Conservation (phyloP, 2,797 vertebrate species). For the Ptychobarbus kaznakovi region DNA sequence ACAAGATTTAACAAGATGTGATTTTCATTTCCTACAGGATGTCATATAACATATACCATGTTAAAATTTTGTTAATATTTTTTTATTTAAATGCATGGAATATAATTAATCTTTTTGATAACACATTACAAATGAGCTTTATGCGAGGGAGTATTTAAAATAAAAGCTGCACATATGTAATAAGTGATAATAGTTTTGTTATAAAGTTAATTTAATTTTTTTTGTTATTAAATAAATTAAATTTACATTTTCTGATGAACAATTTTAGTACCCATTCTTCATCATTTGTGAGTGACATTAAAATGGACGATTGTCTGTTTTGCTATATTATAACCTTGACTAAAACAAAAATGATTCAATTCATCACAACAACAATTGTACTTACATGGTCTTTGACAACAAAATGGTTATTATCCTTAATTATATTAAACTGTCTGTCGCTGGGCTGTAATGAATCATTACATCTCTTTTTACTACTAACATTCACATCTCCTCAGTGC, state of each 20-base stretch:
- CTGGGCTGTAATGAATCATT: conserved; percentile 10
- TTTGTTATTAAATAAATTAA: neutral
- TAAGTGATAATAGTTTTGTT: too few relatives aligned
- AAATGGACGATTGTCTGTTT: too few relatives aligned
- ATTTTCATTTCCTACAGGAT: neutral
- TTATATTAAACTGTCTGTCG: conserved; percentile 22
- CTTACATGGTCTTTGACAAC: neutral
- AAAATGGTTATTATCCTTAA: neutral
- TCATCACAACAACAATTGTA: too few relatives aligned
- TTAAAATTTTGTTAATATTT: neutral
- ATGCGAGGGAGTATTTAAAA: neutral
- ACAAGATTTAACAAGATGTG: too few relatives aligned
- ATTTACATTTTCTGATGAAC: neutral
- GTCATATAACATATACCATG: neutral
- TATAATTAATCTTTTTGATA: neutral
- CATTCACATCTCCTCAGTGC: too few relatives aligned
- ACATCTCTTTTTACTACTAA: too few relatives aligned
- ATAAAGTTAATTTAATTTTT: too few relatives aligned
- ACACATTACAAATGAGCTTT: neutral
- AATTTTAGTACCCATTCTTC: neutral
- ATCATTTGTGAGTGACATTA: too few relatives aligned
- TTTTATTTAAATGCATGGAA: neutral
- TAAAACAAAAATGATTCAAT: too few relatives aligned
- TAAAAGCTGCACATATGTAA: neutral
- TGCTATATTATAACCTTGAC: too few relatives aligned